Base-by-base conservation (phyloP, 2,797 vertebrate genomes). In the Carduelis carduelis region DNA sequence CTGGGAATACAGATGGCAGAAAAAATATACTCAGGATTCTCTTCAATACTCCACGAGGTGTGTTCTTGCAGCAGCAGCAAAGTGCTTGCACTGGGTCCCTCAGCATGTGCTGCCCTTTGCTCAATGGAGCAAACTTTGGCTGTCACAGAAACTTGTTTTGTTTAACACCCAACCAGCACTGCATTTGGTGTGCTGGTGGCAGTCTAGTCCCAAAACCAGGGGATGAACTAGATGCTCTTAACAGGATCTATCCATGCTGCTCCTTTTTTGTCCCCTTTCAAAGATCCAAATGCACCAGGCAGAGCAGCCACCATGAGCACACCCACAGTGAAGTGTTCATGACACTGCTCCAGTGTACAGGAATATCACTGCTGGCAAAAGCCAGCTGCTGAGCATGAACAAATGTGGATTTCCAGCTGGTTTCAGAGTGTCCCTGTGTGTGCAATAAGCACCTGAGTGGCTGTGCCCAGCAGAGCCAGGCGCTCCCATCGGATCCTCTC, bases 391-490 rank as follows among this genome's bases (percentile, higher is more conserved):
- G 89, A 68, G 71, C 61, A 3, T 0, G 8, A 4, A 6, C 68
- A 44, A 17, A 12, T 10, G 39, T 3, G 19, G 34, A 15, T 69
- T 53, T 59, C 64, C 83, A 39, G 22, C 30, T 2, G 47, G 7
- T 28, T 61, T n/a, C 70, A 19, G 83, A 11, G 65, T 5, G 35
- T 8, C 23, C 1, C 44, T 6, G 14, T 0, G 13, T 3, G 37
- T 27, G 69, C 47, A 21, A 14, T 0, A 0, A 41, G 10, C 52
- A 8, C 52, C 52, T 0, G 1, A 17, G 57, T 1, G 0, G 0
- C 11, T 2, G 0, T 28, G 76, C 49, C 5, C 6, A 14, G 19
- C 65, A n/a, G 35, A 19, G 21, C 19, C 2, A 7, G 5, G 0
- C 7, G 0, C 22, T 20, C 50, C 35, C 28, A 3, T 3, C 3